Base-by-base conservation (phyloP, 1,140 invertebrate genomes). In the Meloidogyne hapla region DNA sequence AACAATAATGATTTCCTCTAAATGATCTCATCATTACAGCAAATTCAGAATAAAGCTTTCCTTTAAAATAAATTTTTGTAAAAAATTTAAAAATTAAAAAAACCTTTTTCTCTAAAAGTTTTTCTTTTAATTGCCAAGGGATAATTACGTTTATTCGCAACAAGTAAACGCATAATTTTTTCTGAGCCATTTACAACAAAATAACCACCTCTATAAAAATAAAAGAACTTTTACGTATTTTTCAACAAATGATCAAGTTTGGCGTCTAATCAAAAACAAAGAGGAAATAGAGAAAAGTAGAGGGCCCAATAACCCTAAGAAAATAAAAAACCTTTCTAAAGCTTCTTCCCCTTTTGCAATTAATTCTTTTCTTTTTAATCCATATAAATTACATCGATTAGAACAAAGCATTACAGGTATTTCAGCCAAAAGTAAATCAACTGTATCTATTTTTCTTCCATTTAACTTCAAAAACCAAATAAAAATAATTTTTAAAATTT, bases 1-100 rank as follows among this genome's bases (percentile, higher is more conserved):
- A 76, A 23, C 81, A 83, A 23, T 83, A 86, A 73, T 83, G 81
- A 67, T 84, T 82, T 18, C 84, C 85, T 28, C 76, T 76, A 18
- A 86, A 76, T 21, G 76, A 83, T 61, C 85, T 62, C 84, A 86
- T 86, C 84, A 86, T 85, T 10, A 86, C 84, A 45, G 83, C 85
- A 45, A 76, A 87, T 23, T 87, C 82, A 26, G 85, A 81, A 69
- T 84, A 86, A 10, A 86, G 70, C 48, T 80, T 78, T 40, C 85
- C 71, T 40, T 63, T 33, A 67, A 67, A 67, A 33, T 42, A 18
- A 67, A n/a, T n/a, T 18, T 18, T 5, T 6, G n/a, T n/a, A 56
- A n/a, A n/a, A 56, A n/a, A 18, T 18, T 56, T 48, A 18, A 48
- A 33, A 33, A 40, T 33, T 21, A 40, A 67, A 38, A n/a, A 18